These are phyloP conservation scores for Ptychodera flava DNA, from an alignment of 35 echinoderm and acorn worm species.

Conservation along the genomic window DNA sequence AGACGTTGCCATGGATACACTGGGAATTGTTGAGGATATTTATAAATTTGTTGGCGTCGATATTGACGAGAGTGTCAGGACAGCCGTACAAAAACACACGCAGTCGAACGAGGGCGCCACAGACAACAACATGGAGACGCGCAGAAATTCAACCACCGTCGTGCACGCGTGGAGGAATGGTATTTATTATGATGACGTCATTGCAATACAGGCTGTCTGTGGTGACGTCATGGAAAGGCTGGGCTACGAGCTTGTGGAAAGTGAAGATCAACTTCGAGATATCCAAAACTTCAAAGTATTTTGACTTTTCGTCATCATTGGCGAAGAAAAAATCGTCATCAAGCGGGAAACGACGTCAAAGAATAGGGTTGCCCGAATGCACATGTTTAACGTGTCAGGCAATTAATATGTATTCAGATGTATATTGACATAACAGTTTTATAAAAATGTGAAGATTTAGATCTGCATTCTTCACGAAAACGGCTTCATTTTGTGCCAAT, in stretches of 20 bases:
- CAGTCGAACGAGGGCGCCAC: background rate
- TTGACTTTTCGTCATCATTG: no score
- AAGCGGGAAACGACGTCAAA: no score
- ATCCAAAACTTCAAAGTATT: background rate
- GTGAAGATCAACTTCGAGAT: background rate
- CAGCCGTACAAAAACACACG: background rate
- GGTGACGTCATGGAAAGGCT: background rate
- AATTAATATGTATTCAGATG: no score
- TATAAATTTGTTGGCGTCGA: background rate
- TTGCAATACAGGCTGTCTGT: background rate
- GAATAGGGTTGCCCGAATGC: no score
- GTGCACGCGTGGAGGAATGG: background rate
- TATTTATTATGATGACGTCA: background rate
- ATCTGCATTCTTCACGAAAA: no score
- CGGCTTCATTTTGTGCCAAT: no score
- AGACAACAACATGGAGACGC: background rate
- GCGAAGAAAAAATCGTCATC: no score
- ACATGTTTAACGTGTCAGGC: no score
- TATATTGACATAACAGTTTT: no score
- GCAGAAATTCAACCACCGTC: background rate
- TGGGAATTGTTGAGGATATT: background rate
- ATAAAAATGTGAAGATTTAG: no score
- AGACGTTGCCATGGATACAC: background rate
- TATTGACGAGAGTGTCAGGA: background rate
- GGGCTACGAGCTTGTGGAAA: background rate